Percentiles rank a stretch among this genome's conserved stretches.
Conservation (phyloP, 2,113 vertebrate species). For the Rafetus swinhoei region DNA sequence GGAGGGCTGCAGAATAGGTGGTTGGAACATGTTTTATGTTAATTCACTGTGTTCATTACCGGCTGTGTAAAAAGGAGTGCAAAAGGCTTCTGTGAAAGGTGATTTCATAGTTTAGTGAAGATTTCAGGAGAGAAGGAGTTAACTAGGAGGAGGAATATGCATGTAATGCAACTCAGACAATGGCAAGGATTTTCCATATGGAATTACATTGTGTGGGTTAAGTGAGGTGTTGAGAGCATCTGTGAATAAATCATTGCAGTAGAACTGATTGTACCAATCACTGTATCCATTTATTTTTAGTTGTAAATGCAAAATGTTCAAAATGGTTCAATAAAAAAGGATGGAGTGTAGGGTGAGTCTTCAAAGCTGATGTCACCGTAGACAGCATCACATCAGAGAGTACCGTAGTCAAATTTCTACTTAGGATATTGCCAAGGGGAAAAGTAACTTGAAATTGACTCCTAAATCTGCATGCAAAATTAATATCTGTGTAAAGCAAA, state of each 20-base stretch:
- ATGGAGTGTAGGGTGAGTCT: constrained; percentile 61
- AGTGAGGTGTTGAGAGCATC: constrained; percentile 43
- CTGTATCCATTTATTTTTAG: neutral
- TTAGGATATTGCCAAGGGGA: constrained; percentile 38
- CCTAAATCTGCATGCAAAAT: constrained; percentile 40
- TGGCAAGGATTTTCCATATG: constrained; percentile 88
- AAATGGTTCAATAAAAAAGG: constrained; percentile 42
- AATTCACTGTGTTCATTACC: neutral
- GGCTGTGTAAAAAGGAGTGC: constrained; percentile 46
- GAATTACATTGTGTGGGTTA: constrained; percentile 74
- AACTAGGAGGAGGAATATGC: constrained; percentile 84
- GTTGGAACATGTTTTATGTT: neutral
- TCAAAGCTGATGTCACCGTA: constrained; percentile 71
- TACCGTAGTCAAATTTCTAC: constrained; percentile 46
- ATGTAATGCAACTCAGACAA: constrained; percentile 97
- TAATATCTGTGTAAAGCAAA: constrained; percentile 27
- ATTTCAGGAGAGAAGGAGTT: constrained; percentile 79
- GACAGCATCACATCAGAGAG: constrained; percentile 22
- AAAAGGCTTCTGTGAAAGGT: constrained; percentile 63
- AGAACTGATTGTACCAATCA: constrained; percentile 41
- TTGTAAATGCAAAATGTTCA: constrained; percentile 31
- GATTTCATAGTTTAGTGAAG: constrained; percentile 59
- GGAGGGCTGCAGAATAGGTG: constrained; percentile 39
- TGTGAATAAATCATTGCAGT: constrained; percentile 39
- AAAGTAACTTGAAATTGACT: constrained; percentile 57